Conservation (phyloP, 2,797 vertebrate species). For the Gadopsis bispinosus region DNA sequence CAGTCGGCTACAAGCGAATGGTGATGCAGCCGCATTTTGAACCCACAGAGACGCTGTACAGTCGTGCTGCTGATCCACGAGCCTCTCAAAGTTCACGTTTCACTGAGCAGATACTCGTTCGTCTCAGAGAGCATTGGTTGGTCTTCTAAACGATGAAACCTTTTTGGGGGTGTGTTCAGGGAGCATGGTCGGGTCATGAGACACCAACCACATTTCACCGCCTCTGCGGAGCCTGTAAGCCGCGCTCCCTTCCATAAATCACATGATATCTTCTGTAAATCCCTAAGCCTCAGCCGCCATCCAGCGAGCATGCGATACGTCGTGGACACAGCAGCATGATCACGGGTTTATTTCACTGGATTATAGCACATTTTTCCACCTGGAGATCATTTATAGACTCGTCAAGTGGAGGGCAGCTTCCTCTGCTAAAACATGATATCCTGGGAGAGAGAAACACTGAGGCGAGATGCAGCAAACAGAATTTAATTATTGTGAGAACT, state of each 20-base stretch:
- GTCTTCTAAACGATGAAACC: neutral
- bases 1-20: neutral
- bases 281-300: slow-evolving; percentile 37
- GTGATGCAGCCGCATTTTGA: neutral
- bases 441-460: slow-evolving; percentile 2
- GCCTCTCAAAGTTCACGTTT: too few species aligned
- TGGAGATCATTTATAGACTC: slow-evolving; percentile 54
- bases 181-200: neutral
- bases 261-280: slow-evolving; percentile 50
- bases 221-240: slow-evolving; percentile 18
- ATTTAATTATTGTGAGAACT: slow-evolving; percentile 31
- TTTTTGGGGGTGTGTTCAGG: neutral
- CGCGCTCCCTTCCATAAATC: slow-evolving; percentile 38
- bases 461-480: slow-evolving; percentile 23
- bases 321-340: too few species aligned
- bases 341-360: slow-evolving; percentile 40
- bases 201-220: slow-evolving; percentile 26
- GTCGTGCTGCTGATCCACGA: neutral
- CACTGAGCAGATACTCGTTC: neutral
- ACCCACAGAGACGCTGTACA: neutral
- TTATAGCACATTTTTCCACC: slow-evolving; percentile 55
- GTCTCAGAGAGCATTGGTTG: neutral
- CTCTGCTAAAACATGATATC: slow-evolving; percentile 30
- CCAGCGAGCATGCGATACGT: slow-evolving; percentile 38
- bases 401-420: slow-evolving; percentile 21